Conservation (phyloP, 2,113 vertebrate genomes). For the Onychostoma macrolepis region DNA sequence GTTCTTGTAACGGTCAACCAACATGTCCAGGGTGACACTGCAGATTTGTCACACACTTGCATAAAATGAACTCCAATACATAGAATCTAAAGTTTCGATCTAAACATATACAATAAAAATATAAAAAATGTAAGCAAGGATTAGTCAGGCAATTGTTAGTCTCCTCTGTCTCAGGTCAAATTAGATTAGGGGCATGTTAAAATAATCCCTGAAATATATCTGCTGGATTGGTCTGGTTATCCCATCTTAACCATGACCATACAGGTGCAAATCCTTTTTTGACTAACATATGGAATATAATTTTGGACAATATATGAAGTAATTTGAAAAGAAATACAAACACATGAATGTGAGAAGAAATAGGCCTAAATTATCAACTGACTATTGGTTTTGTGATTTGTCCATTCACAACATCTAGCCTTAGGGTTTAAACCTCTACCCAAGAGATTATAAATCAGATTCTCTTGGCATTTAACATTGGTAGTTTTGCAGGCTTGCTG, state of each 20-base stretch:
- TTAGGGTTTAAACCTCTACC: not conserved
- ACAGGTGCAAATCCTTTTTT: constrained; percentile 14
- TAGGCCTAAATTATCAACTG: not conserved
- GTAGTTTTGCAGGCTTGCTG: not conserved
- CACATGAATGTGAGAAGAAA: not conserved
- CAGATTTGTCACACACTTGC: not conserved
- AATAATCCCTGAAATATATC: constrained; percentile 55
- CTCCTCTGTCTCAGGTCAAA: constrained; percentile 51
- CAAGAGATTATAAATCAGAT: constrained; percentile 28
- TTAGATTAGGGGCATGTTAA: constrained; percentile 55
- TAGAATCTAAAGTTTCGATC: not conserved
- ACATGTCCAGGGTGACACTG: constrained; percentile 1
- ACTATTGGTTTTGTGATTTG: not conserved
- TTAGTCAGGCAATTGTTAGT: constrained; percentile 21
- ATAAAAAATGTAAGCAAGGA: not conserved
- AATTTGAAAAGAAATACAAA: not conserved
- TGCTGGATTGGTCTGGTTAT: constrained; percentile 48
- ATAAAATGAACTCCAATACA: not conserved
- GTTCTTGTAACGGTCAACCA: not conserved
- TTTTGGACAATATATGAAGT: not conserved
- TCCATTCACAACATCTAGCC: not conserved
- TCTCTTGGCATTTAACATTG: not conserved
- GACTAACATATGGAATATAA: not conserved
- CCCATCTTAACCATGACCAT: constrained; percentile 29
- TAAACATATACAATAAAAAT: not conserved